phyloP scores from a whole-genome alignment of 2,797 vertebrate genomes.

The Mionectes olivaceus region DNA sequence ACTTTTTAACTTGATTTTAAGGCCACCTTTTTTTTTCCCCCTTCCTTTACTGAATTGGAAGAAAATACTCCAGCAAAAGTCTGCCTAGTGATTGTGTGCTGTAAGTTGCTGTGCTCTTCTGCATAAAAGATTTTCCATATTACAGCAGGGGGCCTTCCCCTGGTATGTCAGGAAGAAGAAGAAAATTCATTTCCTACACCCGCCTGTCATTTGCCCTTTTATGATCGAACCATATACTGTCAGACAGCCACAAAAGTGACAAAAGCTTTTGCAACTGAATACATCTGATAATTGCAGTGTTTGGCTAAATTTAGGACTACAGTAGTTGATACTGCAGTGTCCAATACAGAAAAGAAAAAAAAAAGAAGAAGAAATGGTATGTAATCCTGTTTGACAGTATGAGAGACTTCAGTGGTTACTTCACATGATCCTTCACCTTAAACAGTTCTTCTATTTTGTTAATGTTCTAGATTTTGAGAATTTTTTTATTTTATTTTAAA shows the following conservation, averaged over 20 bases:
- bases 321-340: conserved; percentile 20
- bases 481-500: not conserved
- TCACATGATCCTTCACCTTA: conserved; percentile 53
- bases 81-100: conserved; percentile 76
- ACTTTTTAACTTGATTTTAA: conserved; percentile 61
- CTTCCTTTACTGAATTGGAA: conserved; percentile 6
- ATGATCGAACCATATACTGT: conserved; percentile 76
- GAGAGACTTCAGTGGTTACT: conserved; percentile 35
- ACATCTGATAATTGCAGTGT: conserved; percentile 72
- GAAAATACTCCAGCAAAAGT: conserved; percentile 30
- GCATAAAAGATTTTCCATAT: conserved; percentile 83
- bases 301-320: conserved; percentile 71
- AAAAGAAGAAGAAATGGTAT: not conserved
- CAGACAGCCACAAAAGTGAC: conserved; percentile 77
- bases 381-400: conserved; percentile 1
- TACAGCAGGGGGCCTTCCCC: conserved; percentile 80
- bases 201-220: conserved; percentile 80
- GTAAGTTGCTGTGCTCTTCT: conserved; percentile 79
- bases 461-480: not conserved
- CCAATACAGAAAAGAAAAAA: not conserved
- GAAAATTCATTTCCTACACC: conserved; percentile 80
- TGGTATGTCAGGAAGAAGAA: conserved; percentile 79
- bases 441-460: conserved; percentile 36
- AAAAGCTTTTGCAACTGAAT: conserved; percentile 76
- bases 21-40: not conserved